phyloP scores from a whole-genome alignment of 2,113 vertebrate genomes.

The Indicator maculatus region DNA sequence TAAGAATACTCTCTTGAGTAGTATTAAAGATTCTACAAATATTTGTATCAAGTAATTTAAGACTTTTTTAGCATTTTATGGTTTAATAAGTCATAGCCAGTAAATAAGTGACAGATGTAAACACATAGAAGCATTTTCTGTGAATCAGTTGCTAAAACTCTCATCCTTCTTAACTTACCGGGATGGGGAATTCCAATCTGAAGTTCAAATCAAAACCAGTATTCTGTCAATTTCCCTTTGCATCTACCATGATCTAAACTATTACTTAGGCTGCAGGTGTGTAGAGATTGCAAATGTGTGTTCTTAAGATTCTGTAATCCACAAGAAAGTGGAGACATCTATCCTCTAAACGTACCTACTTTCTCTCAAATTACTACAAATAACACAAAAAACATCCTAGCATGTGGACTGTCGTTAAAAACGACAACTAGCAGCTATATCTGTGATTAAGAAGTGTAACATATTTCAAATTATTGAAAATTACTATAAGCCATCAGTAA shows the following conservation, averaged over 20 bases:
- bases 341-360: neutral
- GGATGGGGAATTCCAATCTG: neutral
- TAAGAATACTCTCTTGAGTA: neutral
- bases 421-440: neutral
- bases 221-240: neutral
- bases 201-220: neutral
- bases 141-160: neutral
- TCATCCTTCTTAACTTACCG: neutral
- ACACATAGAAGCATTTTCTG: neutral
- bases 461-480: neutral
- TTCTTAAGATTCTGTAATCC: fast-evolving
- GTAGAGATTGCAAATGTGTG: neutral
- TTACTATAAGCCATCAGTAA: neutral
- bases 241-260: neutral
- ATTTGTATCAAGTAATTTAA: neutral
- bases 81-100: neutral
- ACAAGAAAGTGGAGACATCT: neutral
- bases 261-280: neutral
- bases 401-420: neutral
- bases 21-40: neutral
- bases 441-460: neutral
- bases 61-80: neutral
- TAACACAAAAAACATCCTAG: neutral
- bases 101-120: neutral
- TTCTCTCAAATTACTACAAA: neutral